Conservation (phyloP, 1,140 invertebrate species). For the Drosophila melanica region DNA sequence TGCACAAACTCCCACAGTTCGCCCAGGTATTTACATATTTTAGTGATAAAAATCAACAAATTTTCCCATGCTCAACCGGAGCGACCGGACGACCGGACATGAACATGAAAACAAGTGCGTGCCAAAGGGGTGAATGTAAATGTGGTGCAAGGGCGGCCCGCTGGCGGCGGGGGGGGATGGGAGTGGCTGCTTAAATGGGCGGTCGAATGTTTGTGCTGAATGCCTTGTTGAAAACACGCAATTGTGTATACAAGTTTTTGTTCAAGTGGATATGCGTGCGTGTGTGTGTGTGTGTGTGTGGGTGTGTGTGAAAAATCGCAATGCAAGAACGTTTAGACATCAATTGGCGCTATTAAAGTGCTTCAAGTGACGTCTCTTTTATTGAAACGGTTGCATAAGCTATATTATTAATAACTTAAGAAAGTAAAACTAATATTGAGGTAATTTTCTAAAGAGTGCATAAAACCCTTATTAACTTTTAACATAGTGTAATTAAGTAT, state of each 20-base stretch:
- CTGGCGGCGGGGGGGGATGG: neutral
- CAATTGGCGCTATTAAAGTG: conserved; percentile 3
- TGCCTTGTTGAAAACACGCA: conserved; percentile 4
- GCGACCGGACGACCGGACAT: conserved; percentile 45
- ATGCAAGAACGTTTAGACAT: neutral
- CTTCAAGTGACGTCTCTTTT: neutral
- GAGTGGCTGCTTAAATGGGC: conserved; percentile 16
- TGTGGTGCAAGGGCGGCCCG: neutral
- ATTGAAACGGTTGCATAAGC: neutral
- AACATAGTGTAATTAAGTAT: too few species aligned
- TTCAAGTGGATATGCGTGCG: neutral
- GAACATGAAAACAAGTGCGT: conserved; percentile 42
- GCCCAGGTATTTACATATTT: conserved; percentile 79
- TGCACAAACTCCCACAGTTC: conserved; percentile 75
- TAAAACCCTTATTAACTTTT: too few species aligned
- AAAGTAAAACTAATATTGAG: too few species aligned
- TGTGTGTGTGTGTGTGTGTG: neutral
- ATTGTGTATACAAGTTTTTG: neutral
- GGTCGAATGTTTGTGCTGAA: conserved; percentile 1
- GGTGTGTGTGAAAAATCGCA: neutral
- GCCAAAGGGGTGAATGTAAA: conserved; percentile 20
- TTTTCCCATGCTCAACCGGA: conserved; percentile 8
- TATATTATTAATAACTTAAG: neutral
- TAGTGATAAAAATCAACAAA: conserved; percentile 80
- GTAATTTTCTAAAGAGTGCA: neutral